Conservation (phyloP, 2,113 vertebrate genomes). For the Misgurnus mizolepis region DNA sequence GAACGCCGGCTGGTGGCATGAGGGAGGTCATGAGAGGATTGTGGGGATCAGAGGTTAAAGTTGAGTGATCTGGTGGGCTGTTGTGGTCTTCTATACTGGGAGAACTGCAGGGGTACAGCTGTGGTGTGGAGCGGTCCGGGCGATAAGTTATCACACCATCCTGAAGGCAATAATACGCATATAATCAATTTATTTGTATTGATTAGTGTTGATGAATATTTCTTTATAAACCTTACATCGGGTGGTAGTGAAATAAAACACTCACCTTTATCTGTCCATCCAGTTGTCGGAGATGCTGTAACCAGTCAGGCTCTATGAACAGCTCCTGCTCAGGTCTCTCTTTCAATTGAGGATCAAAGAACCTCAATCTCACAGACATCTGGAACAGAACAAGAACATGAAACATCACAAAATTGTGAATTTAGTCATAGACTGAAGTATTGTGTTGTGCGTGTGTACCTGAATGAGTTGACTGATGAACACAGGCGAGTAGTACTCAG, state of each 20-base stretch:
- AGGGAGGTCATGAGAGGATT: conserved; percentile 81
- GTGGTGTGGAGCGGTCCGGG: conserved; percentile 75
- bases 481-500: conserved; percentile 80
- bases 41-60: conserved; percentile 69
- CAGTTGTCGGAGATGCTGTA: conserved; percentile 79
- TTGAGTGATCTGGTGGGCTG: conserved; percentile 73
- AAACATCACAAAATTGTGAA: not conserved
- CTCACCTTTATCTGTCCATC: conserved; percentile 86
- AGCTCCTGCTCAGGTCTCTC: conserved; percentile 94
- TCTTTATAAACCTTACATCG: no score
- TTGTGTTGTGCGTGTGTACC: conserved; percentile 65
- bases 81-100: conserved; percentile 85
- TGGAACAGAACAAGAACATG: conserved; percentile 54
- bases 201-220: no score
- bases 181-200: not conserved
- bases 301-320: conserved; percentile 85
- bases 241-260: not conserved
- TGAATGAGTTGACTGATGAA: conserved; percentile 88
- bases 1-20: conserved; percentile 74
- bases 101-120: conserved; percentile 78
- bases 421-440: not conserved
- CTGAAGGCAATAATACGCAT: conserved; percentile 63
- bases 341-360: conserved; percentile 94
- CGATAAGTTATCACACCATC: conserved; percentile 78
- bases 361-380: conserved; percentile 87